Base-by-base conservation (phyloP, 64 coral and sea anemone genomes). In the Montipora foliosa region DNA sequence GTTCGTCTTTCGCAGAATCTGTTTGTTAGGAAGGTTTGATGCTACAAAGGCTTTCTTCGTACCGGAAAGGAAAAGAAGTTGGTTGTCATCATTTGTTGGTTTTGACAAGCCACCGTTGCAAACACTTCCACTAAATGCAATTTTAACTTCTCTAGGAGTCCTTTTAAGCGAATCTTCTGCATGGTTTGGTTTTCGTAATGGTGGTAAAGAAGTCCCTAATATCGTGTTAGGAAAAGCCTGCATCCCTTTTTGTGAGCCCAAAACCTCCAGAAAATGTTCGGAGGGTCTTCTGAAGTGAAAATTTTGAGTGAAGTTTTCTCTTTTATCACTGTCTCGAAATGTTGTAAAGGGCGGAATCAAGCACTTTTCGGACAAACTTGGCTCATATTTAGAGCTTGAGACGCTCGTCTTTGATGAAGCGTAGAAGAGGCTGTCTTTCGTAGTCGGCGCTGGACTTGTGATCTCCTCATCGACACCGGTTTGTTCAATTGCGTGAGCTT, bases 231-330 rank as follows among this genome's bases (percentile, higher is more conserved):
- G 66, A 9, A 71, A 20, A 5, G 66, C n/a, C 19, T 67, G 16
- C 1, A 10, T n/a, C 44, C 3, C 8, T 72, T 73, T 86, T 48
- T 84, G 15, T 68, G 61, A 25, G 47, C 44, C 81, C 20, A 86
- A 12, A n/a, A 86, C 82, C 22, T 86, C 82, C n/a, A 86, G 82
- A 17, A 86, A 86, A 86, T 86, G 82, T 20, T 86, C 82, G 4
- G 82, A 86, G 51, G 82, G 82, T 71, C 82, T 19, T 71, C 82
- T 71, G 9, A 70, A 69, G 9, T 71, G 82, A 46, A 86, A 71
- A 19, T 37, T 48, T n/a, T 71, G 45, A 9, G 76, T 49, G 15
- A 48, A 47, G 46, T 48, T 78, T 78, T 49, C 47, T 78, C 13
- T 47, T 49, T 8, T 50, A 4, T 86, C 66, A 22, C 44, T 44